Base-by-base conservation (phyloP, 2,113 vertebrate species). In the cattle (Bos taurus) region DNA sequence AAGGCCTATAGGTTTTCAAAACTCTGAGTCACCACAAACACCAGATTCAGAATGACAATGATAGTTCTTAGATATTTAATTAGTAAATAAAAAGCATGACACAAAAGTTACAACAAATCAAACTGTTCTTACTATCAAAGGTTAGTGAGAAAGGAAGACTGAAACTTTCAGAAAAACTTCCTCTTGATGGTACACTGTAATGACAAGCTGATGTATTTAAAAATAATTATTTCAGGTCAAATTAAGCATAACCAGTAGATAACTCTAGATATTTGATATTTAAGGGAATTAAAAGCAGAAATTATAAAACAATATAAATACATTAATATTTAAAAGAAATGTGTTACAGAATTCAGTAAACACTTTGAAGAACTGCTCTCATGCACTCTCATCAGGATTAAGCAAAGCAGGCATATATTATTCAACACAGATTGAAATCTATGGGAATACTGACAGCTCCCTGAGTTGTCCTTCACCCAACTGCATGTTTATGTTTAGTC, bases 21-120 rank as follows among this genome's bases (percentile, higher is more conserved):
- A 90, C 36, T 95, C 23, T 36, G 46, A 93, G 88, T 96, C 36
- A 93, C 43, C 77, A 96, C 56, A 80, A 90, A 94, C 30, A 90
- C 10, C 17, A 95, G 48, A 93, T 77, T 52, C 28, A 94, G 28
- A 90, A 78, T 60, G 28, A 71, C 33, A 87, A 40, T 1, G 62
- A 12, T 3, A 52, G n/a, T 90, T 60, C 77, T 88, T 50, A 97
- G 36, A 81, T 56, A 83, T 83, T 36, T 26, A 92, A 56, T 30
- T 83, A 81, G 62, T 21, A 36, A 74, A 88, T 80, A 5, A 56
- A 92, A 95, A 64, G 13, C 23, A 94, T 64, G 16, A 95, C 52
- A 92, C n/a, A 52, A 84, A 95, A 67, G 10, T 78, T 83, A 84
- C 1, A 82, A 90, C 86, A 95, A 92, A 91, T 40, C 80, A 95